Evolutionary conservation across 2,888 invertebrate species (phyloP).

Genomic region (Hydrotaea cyrtoneurina): DNA sequence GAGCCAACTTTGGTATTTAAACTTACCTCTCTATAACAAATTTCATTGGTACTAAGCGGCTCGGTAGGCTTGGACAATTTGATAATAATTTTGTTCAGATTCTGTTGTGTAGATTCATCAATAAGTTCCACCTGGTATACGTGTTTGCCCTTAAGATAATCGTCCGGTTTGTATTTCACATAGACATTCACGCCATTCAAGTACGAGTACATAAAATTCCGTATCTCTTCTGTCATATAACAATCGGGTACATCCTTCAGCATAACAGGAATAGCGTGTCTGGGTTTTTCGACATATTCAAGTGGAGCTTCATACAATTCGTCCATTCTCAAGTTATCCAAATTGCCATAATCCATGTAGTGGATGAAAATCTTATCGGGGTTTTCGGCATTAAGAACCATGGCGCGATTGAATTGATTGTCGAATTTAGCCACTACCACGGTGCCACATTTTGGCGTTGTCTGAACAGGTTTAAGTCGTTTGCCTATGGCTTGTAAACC

Average conservation of each 20-base stretch:
- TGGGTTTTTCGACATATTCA: conserved; percentile 70
- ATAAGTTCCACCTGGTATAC: conserved; percentile 73
- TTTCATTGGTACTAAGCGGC: conserved; percentile 67
- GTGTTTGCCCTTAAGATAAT: conserved; percentile 68
- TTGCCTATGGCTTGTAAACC: conserved; percentile 69
- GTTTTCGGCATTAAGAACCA: conserved; percentile 74
- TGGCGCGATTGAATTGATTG: conserved; percentile 73
- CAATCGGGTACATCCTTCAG: conserved; percentile 75
- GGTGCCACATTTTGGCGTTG: conserved; percentile 74
- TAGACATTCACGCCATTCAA: conserved; percentile 70
- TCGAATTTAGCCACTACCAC: conserved; percentile 74
- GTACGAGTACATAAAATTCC: conserved; percentile 72
- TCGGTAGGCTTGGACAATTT: conserved; percentile 70
- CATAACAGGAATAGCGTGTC: conserved; percentile 74
- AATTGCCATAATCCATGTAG: conserved; percentile 77
- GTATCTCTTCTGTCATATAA: conserved; percentile 73
- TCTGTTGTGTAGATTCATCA: conserved; percentile 72
- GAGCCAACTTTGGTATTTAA: too few species aligned
- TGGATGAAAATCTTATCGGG: conserved; percentile 73
- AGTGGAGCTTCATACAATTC: conserved; percentile 73
- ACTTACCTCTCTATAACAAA: conserved; percentile 73
- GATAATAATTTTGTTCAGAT: conserved; percentile 74
- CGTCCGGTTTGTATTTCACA: conserved; percentile 72
- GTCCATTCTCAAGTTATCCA: conserved; percentile 72
- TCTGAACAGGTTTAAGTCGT: conserved; percentile 65